Evolutionary conservation across 2,797 vertebrate species (phyloP), one percentile per base, ranked within the genome.

Genomic region (Thunnus albacares): DNA sequence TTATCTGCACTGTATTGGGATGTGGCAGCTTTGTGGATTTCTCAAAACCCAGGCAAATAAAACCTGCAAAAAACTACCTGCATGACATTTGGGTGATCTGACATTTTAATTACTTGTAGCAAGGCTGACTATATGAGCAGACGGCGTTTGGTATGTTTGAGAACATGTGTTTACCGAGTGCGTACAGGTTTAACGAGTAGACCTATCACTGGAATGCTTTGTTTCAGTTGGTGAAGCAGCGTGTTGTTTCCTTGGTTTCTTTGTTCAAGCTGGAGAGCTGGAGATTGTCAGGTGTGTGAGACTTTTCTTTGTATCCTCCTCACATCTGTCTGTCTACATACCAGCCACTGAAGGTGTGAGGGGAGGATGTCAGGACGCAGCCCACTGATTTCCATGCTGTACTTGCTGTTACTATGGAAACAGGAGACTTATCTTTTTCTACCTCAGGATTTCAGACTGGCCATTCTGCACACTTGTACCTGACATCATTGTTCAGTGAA

Each of bases 341-440:
- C 77, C 74, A 83, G 67, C 81, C 58, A 66, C 69, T 70, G 75
- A 71, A 84, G 70, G 79, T 88, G 87, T 83, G 79, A 77, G 83
- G 63, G 59, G 79, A 73, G 75, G 35, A 82, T 83, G 73, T 79
- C 70, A 80, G 74, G 82, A 87, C 79, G 70, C 77, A 79, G 84
- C 72, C 79, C 86, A 83, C 79, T 88, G 84, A 79, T 90, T 91
- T 85, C 59, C 67, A 75, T 68, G 78, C 78, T 68, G 64, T 80
- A 72, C 79, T 81, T 80, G 73, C 77, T 70, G 89, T 88, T 91
- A 61, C 92, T 85, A 90, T 93, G 90, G 94, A 84, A 94, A 94
- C 93, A 76, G 72, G 76, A 86, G 86, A 88, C 73, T 75, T 86
- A 81, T 79, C 79, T 89, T 79, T 89, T 53, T 60, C 65, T 80